phyloP scores from a whole-genome alignment of 2,797 vertebrate species.

The Acipenser oxyrinchus region DNA sequence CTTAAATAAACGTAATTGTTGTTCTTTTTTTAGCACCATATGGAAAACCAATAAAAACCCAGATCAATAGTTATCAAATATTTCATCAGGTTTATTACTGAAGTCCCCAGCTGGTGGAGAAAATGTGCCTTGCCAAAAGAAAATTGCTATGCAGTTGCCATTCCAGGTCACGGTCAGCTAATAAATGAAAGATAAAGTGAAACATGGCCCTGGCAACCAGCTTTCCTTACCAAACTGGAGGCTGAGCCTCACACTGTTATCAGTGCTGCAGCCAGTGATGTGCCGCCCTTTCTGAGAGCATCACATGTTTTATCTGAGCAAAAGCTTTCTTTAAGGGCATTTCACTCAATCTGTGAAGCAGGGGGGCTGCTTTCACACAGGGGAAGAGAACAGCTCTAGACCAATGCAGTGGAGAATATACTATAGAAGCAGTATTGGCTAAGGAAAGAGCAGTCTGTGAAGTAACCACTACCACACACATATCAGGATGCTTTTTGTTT shows the following conservation, averaged over 20 bases:
- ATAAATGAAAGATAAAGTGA: constrained; percentile 27
- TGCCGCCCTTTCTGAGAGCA: constrained; percentile 35
- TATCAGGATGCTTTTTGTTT: constrained; percentile 23
- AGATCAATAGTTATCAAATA: constrained; percentile 11
- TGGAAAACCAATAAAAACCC: constrained; percentile 7
- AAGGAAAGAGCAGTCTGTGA: constrained; percentile 31
- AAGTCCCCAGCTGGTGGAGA: constrained; percentile 15
- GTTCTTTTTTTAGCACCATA: too few relatives aligned
- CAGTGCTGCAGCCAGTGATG: constrained; percentile 34
- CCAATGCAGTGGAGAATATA: constrained; percentile 37
- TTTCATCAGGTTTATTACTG: constrained; percentile 16
- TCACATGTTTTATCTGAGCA: constrained; percentile 29
- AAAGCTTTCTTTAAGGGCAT: constrained; percentile 32
- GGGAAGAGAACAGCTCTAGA: constrained; percentile 13
- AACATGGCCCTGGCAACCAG: constrained; percentile 21
- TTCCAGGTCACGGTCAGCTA: constrained; percentile 23
- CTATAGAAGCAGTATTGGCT: constrained; percentile 32
- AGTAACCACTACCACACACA: constrained; percentile 36
- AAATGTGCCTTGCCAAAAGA: constrained; percentile 10
- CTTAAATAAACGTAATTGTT: too few relatives aligned
- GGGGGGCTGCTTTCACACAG: constrained; percentile 31
- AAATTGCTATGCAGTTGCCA: constrained; percentile 18
- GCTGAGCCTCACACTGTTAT: constrained; percentile 21
- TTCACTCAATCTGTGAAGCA: constrained; percentile 33
- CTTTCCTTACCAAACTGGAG: constrained; percentile 21